phyloP scores from a whole-genome alignment of 2,888 invertebrate species.

The Lepetodrilus schrolli region DNA sequence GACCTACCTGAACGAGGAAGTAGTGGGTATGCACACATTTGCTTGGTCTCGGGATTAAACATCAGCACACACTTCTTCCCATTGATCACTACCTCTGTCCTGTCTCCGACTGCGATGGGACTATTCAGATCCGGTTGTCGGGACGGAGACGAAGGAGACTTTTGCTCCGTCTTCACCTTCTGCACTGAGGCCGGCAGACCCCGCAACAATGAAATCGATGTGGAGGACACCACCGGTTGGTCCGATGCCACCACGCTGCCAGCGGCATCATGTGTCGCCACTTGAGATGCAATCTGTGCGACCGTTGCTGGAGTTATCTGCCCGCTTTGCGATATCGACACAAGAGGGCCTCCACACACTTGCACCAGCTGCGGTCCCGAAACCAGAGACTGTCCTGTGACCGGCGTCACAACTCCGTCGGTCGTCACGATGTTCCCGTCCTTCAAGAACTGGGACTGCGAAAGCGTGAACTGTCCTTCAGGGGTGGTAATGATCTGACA shows the following conservation, averaged over 20 bases:
- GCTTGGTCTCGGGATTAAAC: conserved; percentile 71
- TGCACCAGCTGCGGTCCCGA: not conserved
- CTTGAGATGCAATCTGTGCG: not conserved
- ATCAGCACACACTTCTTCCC: conserved; percentile 75
- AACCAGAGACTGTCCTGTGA: not conserved
- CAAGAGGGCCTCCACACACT: not conserved
- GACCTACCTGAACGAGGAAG: conserved; percentile 52
- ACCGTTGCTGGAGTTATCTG: not conserved
- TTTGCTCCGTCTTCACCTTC: not conserved
- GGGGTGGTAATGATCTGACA: conserved; percentile 4
- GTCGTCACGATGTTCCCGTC: not conserved
- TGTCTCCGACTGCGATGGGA: conserved; percentile 65
- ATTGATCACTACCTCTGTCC: conserved; percentile 72
- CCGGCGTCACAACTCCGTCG: not conserved
- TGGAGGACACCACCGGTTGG: not conserved
- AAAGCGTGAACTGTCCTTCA: not conserved
- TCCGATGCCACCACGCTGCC: not conserved
- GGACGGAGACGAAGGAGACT: not conserved
- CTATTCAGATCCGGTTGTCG: conserved; percentile 59
- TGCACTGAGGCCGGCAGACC: not conserved
- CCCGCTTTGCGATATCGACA: not conserved
- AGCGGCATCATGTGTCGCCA: not conserved
- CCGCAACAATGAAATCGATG: not conserved
- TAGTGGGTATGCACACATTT: conserved; percentile 74
- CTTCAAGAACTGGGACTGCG: not conserved